Conservation (phyloP, 2,797 vertebrate genomes). For the Semotilus atromaculatus region DNA sequence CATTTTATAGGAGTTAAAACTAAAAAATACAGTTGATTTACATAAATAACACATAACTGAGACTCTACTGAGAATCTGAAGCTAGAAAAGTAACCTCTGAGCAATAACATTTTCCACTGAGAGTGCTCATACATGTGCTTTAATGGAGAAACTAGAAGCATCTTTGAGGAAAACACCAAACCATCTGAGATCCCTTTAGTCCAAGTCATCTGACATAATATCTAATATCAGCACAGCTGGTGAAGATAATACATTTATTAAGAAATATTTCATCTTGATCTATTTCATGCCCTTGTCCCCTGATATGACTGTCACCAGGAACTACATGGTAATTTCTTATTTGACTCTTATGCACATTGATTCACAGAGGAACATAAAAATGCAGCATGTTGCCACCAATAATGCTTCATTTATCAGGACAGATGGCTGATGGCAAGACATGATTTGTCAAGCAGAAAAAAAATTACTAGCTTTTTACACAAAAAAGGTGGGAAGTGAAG, state of each 20-base stretch:
- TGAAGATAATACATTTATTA: neutral
- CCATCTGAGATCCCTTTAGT: neutral
- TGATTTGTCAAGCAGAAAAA: constrained; percentile 48
- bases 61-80: neutral
- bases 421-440: constrained; percentile 52
- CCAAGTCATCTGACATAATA: constrained; percentile 29
- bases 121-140: neutral
- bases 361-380: constrained; percentile 29
- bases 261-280: constrained; percentile 43
- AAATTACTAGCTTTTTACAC: constrained; percentile 31
- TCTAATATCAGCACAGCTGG: constrained; percentile 14
- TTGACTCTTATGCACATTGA: constrained; percentile 16
- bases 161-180: neutral
- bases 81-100: neutral
- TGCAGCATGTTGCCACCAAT: constrained; percentile 37
- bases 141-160: constrained; percentile 4
- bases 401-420: constrained; percentile 50
- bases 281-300: constrained; percentile 14
- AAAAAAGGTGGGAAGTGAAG: constrained; percentile 15
- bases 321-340: constrained; percentile 2
- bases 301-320: neutral
- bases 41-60: neutral
- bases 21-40: neutral
- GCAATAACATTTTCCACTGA: neutral
- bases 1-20: neutral